Evolutionary conservation across 2,113 vertebrate species (phyloP).

Genomic region (Oenanthe melanoleuca): DNA sequence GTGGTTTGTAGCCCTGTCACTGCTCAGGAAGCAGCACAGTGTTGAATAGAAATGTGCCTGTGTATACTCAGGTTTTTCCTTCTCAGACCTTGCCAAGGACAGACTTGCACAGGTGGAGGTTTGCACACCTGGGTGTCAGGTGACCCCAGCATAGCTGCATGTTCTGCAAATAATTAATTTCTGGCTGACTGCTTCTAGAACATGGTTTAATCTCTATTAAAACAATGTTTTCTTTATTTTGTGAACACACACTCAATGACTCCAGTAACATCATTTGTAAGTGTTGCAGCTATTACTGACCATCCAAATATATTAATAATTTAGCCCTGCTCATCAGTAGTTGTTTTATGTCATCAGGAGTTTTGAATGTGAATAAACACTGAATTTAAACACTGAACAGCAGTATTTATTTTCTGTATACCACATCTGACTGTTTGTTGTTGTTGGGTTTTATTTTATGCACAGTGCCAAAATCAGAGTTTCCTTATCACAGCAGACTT

Average conservation of each 20-base stretch:
- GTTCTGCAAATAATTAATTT: background rate
- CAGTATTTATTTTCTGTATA: background rate
- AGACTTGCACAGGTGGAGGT: background rate
- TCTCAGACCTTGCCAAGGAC: background rate
- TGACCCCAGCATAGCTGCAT: background rate
- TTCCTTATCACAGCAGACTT: background rate
- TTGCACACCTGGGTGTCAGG: background rate
- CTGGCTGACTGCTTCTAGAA: background rate
- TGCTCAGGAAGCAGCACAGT: background rate
- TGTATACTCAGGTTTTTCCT: background rate
- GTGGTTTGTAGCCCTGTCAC: background rate
- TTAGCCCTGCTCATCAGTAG: background rate
- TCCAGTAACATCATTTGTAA: background rate
- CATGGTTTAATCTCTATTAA: background rate
- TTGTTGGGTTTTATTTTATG: background rate
- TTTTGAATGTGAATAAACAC: background rate
- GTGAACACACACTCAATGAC: fast-evolving
- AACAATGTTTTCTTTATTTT: background rate
- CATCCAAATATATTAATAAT: background rate
- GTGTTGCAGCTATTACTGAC: background rate
- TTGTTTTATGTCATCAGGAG: background rate
- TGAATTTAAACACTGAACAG: too few relatives aligned
- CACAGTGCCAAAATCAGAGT: background rate
- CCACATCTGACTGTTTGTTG: background rate
- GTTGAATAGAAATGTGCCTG: background rate